Evolutionary conservation across 2,797 vertebrate genomes (phyloP), one percentile per base, ranked within the genome.

Genomic region (Pangasius sanitwongsei): DNA sequence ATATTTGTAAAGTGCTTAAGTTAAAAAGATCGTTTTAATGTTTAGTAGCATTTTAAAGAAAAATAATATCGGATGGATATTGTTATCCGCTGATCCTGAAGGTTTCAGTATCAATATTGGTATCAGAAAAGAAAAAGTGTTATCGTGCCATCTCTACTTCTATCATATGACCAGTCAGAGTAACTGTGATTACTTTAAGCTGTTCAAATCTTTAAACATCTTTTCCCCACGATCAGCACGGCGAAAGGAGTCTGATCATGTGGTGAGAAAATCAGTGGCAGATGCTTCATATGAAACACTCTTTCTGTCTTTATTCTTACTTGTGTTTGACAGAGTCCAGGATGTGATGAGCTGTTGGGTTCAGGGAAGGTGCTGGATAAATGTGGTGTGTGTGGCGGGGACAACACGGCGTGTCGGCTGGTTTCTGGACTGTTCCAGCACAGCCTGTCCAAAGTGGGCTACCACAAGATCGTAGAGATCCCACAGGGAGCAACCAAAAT

Each of bases 391-490:
- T 99, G 98, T 6, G 98, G 98, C 84, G 98, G 98, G 3, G 97
- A 98, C 93, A 98, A 98, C 96, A 95, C 96, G 0, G 96, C 97
- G 93, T 99, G 98, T 92, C 96, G 95, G 90, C 96, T 99, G 72
- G 96, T 99, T 88, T 98, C 98, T 0, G 98, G 98, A 34, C 94
- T 99, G 90, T 99, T 98, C 93, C 97, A 97, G 91, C 97, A 98
- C 81, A 97, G 96, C 6, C 94, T 99, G 89, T 94, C 97, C 90
- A 98, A 97, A 92, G 96, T 99, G 57, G 98, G 98, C 93, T 99
- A 99, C 93, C 98, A 99, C 95, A 98, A 98, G 90, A 97, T 99
- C n/a, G 95, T 98, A 67, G 98, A 99, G 95, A 99, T 99, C 90
- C 98, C 98, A n/a, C 96, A 97, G 91, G 98, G 98, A 91, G 98